Base-by-base conservation (phyloP, 2,888 invertebrate genomes). In the Flexamia atlantica region DNA sequence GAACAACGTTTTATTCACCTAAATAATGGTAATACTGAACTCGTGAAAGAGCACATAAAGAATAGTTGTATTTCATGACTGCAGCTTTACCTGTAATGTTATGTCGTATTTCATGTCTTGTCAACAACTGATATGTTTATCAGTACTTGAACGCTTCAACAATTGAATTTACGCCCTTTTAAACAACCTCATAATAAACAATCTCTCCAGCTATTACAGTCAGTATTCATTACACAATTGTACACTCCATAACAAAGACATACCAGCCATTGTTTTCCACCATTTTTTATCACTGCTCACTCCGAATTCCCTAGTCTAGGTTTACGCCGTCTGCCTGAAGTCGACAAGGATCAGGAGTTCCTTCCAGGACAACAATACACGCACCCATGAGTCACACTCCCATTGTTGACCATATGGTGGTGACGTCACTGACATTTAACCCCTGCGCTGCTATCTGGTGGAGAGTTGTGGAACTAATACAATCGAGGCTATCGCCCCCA, bases 361-460 rank as follows among this genome's bases (percentile, higher is more conserved):
- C 17, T 46, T 57, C 23, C 20, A 25, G 23, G 57, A 57, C 57
- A 23, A 57, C 57, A 57, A 25, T 46, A 46, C 7, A 9, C 7
- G 12, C 7, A 23, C 53, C 2, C 28, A 32, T 72, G 72, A 72
- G n/a, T 72, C 72, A 72, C 68, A 17, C 68, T 36, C 20, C 72
- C 40, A 72, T 72, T 72, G 72, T 72, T 72, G 72, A 72, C 72
- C 72, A 72, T 72, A 72, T 72, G 72, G 72, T n/a, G 0, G 72
- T 72, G 72, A 72, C 72, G 72, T 72, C 72, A 72, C 14, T 72
- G 72, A 72, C 72, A 72, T 72, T 40, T 72, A 20, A 72, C 72
- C 72, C 72, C 72, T n/a, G 68, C 4, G 30, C 68, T 68, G 72
- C 72, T 72, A 72, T 72, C 72, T 72, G 20, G 7, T 12, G 40